Conservation (phyloP, 1,140 invertebrate genomes). For the Diprion similis region DNA sequence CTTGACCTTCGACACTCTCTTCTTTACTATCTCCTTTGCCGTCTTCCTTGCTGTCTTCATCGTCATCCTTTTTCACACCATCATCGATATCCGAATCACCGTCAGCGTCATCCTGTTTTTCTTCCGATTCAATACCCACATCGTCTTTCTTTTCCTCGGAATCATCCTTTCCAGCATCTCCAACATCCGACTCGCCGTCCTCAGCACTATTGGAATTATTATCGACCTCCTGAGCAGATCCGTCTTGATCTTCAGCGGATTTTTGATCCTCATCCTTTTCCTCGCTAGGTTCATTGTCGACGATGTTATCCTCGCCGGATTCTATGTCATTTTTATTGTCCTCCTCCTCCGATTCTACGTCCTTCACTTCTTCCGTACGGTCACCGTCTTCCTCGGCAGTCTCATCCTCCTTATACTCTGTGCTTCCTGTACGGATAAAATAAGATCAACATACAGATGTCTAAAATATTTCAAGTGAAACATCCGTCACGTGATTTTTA, state of each 20-base stretch:
- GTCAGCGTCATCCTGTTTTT: conserved; percentile 29
- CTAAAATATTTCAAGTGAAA: not conserved
- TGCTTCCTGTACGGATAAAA: conserved; percentile 8
- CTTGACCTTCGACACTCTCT: conserved; percentile 22
- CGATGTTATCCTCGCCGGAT: conserved; percentile 18
- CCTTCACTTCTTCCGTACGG: conserved; percentile 22
- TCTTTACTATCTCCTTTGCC: conserved; percentile 18
- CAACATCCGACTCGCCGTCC: conserved; percentile 25
- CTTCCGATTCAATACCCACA: conserved; percentile 14
- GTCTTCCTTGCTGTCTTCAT: conserved; percentile 10
- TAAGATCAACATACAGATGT: too few relatives aligned
- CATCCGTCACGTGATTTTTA: not conserved
- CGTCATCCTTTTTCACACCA: conserved; percentile 14
- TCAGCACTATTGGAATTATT: conserved; percentile 10
- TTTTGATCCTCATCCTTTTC: not conserved
- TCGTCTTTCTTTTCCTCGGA: conserved; percentile 20
- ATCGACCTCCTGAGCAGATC: not conserved
- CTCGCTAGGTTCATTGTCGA: conserved; percentile 19
- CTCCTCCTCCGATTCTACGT: conserved; percentile 22
- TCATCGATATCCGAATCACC: conserved; percentile 28
- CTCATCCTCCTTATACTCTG: conserved; percentile 26
- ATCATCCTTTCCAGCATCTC: conserved; percentile 24
- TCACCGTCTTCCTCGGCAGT: conserved; percentile 24
- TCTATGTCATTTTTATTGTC: conserved; percentile 18
- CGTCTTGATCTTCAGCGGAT: not conserved